Evolutionary conservation across 1,140 invertebrate genomes (phyloP).

Genomic region (Metopolophium dirhodum): DNA sequence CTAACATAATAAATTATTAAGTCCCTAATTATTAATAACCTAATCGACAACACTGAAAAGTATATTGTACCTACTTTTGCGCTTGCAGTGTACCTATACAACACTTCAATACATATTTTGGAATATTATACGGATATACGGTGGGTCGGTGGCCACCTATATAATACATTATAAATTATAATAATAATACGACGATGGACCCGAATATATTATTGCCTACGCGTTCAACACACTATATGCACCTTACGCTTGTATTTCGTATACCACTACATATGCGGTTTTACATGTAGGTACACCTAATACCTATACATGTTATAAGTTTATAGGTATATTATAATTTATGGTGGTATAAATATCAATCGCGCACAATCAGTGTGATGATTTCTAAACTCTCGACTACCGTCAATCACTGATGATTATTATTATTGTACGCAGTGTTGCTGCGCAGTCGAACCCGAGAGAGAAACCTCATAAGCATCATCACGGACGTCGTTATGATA

Average conservation of each 20-base stretch:
- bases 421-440: neutral
- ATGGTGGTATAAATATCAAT: slow-evolving; percentile 12
- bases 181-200: neutral
- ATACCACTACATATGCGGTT: neutral
- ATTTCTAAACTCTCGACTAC: slow-evolving; percentile 40
- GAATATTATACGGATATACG: no score
- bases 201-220: neutral
- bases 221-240: neutral
- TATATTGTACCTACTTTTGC: no score
- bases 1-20: no score
- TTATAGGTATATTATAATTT: slow-evolving; percentile 3
- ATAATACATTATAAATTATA: neutral
- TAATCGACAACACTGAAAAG: no score
- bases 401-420: slow-evolving; percentile 25
- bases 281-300: neutral
- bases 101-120: no score
- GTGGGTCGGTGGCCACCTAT: neutral
- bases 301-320: no score
- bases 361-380: slow-evolving; percentile 13
- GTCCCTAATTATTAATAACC: no score
- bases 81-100: no score
- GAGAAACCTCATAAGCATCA: slow-evolving; percentile 46
- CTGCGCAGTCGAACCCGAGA: neutral
- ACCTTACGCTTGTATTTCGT: neutral
- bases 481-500: slow-evolving; percentile 17